A percentile compares a stretch with the other conserved stretches of the same genome.
phyloP scores from a whole-genome alignment of 2,113 vertebrate genomes.

The Acanthisitta chloris region DNA sequence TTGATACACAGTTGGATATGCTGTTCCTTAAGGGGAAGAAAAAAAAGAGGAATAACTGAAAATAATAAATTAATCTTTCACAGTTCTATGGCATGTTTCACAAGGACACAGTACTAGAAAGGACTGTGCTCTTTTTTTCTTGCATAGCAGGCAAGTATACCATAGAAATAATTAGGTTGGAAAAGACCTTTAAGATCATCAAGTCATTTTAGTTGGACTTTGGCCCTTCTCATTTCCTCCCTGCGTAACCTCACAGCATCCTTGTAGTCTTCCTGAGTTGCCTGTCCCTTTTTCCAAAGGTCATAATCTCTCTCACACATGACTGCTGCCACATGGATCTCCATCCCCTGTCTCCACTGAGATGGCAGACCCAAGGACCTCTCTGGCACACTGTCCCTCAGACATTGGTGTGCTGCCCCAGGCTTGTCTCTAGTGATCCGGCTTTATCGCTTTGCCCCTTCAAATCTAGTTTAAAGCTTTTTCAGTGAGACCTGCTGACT shows the following conservation, averaged over 20 bases:
- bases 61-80: constrained; percentile 1
- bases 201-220: neutral
- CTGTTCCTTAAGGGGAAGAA: neutral
- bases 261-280: neutral
- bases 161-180: neutral
- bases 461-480: neutral
- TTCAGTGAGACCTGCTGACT: neutral
- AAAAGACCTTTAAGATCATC: neutral
- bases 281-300: neutral
- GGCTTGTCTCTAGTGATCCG: neutral
- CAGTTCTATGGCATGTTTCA: neutral
- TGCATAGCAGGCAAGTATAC: neutral
- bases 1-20: neutral
- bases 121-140: neutral
- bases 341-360: neutral
- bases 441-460: neutral
- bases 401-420: rapidly evolving
- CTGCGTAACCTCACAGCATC: neutral
- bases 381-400: neutral
- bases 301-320: neutral
- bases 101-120: neutral
- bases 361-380: neutral
- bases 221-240: neutral
- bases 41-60: neutral
- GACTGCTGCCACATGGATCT: neutral